Conservation (phyloP, 1,140 invertebrate species). For the Trachymyrmex septentrionalis region DNA sequence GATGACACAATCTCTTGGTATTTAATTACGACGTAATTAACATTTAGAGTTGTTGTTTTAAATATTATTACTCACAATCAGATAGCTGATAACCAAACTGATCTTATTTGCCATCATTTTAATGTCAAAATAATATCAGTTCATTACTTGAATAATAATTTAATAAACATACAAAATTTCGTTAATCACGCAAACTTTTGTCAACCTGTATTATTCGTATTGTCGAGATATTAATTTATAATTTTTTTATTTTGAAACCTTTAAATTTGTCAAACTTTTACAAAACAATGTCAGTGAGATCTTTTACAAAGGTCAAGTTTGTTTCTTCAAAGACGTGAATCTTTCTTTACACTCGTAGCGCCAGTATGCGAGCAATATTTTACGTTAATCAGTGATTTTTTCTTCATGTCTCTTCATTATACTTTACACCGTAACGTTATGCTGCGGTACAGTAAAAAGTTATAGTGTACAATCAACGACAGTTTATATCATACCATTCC, state of each 20-base stretch:
- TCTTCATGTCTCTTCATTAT: conserved; percentile 25
- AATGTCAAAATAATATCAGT: too few species aligned
- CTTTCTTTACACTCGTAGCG: background rate
- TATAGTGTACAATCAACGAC: conserved; percentile 17
- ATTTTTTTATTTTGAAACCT: background rate
- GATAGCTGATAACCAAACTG: too few species aligned
- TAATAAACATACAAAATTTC: too few species aligned
- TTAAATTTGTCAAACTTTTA: background rate
- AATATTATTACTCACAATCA: too few species aligned
- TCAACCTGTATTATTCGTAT: background rate
- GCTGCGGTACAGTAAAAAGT: conserved; percentile 4
- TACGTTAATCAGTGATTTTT: conserved; percentile 23
- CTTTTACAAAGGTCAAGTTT: background rate
- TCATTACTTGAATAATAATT: too few species aligned
- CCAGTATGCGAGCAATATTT: conserved; percentile 15
- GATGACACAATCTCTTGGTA: too few species aligned
- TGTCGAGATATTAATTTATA: background rate
- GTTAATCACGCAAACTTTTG: too few species aligned
- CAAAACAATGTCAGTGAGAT: background rate
- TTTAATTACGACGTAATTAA: too few species aligned
- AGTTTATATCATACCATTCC: background rate
- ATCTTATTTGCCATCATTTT: too few species aligned
- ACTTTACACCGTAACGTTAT: conserved; percentile 14
- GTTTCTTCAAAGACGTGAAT: background rate
- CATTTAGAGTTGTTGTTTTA: too few species aligned